phyloP scores from a whole-genome alignment of 1,140 invertebrate genomes.

The Akabosia matsudoensis region DNA sequence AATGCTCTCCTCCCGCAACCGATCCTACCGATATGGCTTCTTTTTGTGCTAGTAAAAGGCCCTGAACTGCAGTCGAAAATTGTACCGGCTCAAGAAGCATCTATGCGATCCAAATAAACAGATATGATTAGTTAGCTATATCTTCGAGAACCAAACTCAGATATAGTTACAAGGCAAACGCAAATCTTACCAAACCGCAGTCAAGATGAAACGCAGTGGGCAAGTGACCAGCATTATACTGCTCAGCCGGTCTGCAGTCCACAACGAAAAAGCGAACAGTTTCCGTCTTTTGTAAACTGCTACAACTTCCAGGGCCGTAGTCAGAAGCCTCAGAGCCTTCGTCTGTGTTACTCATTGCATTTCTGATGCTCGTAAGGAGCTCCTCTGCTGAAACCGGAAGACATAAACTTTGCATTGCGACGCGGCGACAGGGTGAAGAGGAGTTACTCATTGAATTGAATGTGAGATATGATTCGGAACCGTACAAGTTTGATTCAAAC shows the following conservation, averaged over 20 bases:
- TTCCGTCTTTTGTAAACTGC: conserved; percentile 7
- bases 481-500: conserved; percentile 48
- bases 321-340: conserved; percentile 9
- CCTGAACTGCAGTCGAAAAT: conserved; percentile 92
- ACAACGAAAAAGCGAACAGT: conserved; percentile 88
- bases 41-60: conserved; percentile 80
- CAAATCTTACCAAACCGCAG: conserved; percentile 81
- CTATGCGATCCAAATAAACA: conserved; percentile 49
- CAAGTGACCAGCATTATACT: conserved; percentile 94
- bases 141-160: too few species aligned
- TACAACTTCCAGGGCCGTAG: conserved; percentile 11
- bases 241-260: conserved; percentile 91
- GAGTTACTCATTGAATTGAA: conserved; percentile 54
- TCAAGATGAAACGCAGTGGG: conserved; percentile 97
- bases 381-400: conserved; percentile 87
- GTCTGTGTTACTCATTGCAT: conserved; percentile 31
- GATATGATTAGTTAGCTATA: conserved; percentile 10
- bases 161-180: conserved; percentile 19
- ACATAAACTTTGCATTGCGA: conserved; percentile 73
- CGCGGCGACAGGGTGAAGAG: conserved; percentile 50
- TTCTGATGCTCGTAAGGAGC: conserved; percentile 57
- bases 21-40: conserved; percentile 84
- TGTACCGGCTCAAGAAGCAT: conserved; percentile 94
- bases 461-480: conserved; percentile 56
- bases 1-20: conserved; percentile 87